phyloP scores from a whole-genome alignment of 2,888 invertebrate species.

The Melieria crassipennis region DNA sequence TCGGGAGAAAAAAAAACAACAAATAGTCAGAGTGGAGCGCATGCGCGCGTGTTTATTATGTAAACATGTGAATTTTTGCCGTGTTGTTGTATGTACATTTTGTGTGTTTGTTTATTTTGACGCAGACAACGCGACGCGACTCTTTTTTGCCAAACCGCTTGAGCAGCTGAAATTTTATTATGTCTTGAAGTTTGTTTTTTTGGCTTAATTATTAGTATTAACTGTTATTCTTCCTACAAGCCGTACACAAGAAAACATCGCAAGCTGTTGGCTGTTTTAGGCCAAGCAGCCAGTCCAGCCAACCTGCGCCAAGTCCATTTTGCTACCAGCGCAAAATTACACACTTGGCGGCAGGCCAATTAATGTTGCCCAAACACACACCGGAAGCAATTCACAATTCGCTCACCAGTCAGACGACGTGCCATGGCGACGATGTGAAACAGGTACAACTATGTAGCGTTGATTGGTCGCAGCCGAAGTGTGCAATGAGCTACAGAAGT shows the following conservation, averaged over 20 bases:
- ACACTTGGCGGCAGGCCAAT: conserved; percentile 29
- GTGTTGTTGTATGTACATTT: no score
- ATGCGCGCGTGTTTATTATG: conserved; percentile 33
- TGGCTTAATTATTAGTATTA: conserved; percentile 50
- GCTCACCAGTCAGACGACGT: no score
- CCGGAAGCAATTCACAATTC: conserved; percentile 49
- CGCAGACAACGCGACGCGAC: no score
- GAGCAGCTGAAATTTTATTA: no score
- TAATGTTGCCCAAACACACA: conserved; percentile 41
- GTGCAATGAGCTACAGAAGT: no score
- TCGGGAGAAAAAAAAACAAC: no score
- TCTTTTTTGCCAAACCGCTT: neutral
- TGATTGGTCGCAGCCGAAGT: no score
- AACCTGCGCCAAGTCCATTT: conserved; percentile 10
- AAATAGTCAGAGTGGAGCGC: conserved; percentile 1
- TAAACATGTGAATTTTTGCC: conserved; percentile 28
- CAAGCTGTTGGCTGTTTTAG: neutral
- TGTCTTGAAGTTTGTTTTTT: neutral
- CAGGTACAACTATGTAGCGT: no score
- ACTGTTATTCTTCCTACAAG: conserved; percentile 36
- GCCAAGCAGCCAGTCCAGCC: no score
- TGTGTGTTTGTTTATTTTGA: no score
- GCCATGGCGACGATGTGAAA: no score
- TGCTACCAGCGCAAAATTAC: conserved; percentile 25
- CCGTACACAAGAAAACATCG: conserved; percentile 8